Evolutionary conservation across 1,140 invertebrate species (phyloP), one percentile per base, ranked within the genome.

Genomic region (Drosophila equinoxialis): DNA sequence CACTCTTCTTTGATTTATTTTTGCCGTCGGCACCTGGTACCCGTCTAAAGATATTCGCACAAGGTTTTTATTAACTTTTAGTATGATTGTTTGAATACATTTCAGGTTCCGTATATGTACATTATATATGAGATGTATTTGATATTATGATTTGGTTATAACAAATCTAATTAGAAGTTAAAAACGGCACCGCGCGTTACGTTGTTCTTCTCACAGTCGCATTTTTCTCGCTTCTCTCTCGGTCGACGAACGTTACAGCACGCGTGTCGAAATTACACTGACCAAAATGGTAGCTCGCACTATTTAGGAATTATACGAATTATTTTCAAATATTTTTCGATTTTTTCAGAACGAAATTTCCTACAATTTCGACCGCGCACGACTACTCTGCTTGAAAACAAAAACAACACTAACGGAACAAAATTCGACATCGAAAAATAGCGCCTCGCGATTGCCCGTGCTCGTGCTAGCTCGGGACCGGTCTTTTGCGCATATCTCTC

Each of bases 201-300:
- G 48, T 23, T 45, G 74, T 64, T 51, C 48, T 17, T 6, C 20
- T 23, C n/a, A 35, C 74, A 60, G 26, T 60, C 73, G 73, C 72
- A 58, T 35, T 73, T 48, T 66, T 59, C 7, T n/a, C 39, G 41
- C 10, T 62, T 45, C 61, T 41, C 57, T 55, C 14, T 30, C 20
- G 35, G n/a, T 39, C 68, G 23, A 55, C 80, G 81, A 85, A 91
- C 90, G 91, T 92, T 89, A 77, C 81, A 86, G 77, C 79, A 79
- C 90, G 90, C 90, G 87, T 91, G 91, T 92, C 91, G 87, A 92
- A 91, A 81, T 81, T 79, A 80, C 77, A 92, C 77, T 89, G 85
- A 79, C 81, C 89, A 80, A 84, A 87, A 87, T 85, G 84, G 89
- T 78, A 84, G 84, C 83, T 62, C 76, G 35, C 74, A 51, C 45